A percentile compares a stretch with the other conserved stretches of the same genome.
Conservation (phyloP, 2,797 vertebrate species). For the Cynodonichthys magdalenae region DNA sequence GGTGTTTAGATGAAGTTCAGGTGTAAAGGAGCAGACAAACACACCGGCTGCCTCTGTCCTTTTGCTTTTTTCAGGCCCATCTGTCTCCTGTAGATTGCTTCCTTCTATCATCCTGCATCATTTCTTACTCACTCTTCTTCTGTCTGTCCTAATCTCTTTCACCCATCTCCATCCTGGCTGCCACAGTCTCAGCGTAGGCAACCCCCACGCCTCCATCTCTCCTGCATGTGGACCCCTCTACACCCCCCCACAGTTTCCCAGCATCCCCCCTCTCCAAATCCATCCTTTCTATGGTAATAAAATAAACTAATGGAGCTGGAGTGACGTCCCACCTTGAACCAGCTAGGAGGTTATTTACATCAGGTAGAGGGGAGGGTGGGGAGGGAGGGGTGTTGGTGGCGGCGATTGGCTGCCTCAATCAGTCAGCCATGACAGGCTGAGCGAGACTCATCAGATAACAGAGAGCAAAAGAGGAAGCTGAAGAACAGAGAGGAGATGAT, state of each 20-base stretch:
- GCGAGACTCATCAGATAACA: conserved; percentile 50
- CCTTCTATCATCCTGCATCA: conserved; percentile 55
- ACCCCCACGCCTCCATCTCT: neutral
- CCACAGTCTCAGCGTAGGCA: conserved; percentile 12
- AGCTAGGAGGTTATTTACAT: conserved; percentile 80
- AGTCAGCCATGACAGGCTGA: conserved; percentile 66
- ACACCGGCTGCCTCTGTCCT: conserved; percentile 17
- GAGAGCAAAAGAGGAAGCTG: conserved; percentile 17
- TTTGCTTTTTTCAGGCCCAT: conserved; percentile 15
- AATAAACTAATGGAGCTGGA: conserved; percentile 78
- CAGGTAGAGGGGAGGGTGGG: conserved; percentile 13
- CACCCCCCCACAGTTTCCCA: neutral
- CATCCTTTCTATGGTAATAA: conserved; percentile 68
- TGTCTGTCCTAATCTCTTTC: conserved; percentile 49
- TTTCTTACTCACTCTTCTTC: conserved; percentile 43
- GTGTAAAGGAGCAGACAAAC: neutral
- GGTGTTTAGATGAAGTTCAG: conserved; percentile 5
- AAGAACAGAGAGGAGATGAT: conserved; percentile 15
- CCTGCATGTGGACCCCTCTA: neutral
- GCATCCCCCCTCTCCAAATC: conserved; percentile 7
- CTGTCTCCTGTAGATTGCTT: conserved; percentile 54
- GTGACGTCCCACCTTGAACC: conserved; percentile 77
- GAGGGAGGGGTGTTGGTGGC: conserved; percentile 7
- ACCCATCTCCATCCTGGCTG: conserved; percentile 48
- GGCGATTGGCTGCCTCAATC: conserved; percentile 65